These are phyloP conservation scores for Paratilapia polleni DNA, from an alignment of 2,113 vertebrate genomes.

Conservation along the genomic window DNA sequence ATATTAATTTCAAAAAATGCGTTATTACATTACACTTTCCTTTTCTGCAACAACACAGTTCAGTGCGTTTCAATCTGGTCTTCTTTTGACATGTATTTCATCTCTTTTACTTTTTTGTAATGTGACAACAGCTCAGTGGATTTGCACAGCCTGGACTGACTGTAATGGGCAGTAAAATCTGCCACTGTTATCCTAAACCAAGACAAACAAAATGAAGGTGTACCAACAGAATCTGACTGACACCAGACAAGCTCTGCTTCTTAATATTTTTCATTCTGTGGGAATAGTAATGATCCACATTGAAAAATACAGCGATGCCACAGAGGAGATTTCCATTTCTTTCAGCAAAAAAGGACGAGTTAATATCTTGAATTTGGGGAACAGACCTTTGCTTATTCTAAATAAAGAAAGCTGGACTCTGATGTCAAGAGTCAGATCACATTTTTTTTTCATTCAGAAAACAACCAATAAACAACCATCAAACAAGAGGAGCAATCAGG, in stretches of 20 bases:
- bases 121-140: background rate
- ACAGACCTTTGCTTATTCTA: too few species aligned
- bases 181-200: background rate
- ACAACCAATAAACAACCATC: slow-evolving; percentile 1
- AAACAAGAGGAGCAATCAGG: slow-evolving; percentile 8
- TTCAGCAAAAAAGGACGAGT: too few species aligned
- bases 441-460: too few species aligned
- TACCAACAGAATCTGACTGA: background rate
- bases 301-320: background rate
- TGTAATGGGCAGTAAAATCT: background rate
- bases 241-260: too few species aligned
- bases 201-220: background rate
- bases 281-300: background rate
- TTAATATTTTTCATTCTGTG: background rate
- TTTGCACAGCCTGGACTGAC: background rate
- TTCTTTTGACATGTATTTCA: too few species aligned
- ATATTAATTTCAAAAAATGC: too few species aligned
- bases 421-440: too few species aligned
- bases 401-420: too few species aligned
- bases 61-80: too few species aligned
- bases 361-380: too few species aligned
- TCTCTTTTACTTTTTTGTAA: background rate
- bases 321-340: background rate
- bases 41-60: too few species aligned
- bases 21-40: too few species aligned